Evolutionary conservation across 2,797 vertebrate genomes (phyloP).

Genomic region (Anguilla marmorata): DNA sequence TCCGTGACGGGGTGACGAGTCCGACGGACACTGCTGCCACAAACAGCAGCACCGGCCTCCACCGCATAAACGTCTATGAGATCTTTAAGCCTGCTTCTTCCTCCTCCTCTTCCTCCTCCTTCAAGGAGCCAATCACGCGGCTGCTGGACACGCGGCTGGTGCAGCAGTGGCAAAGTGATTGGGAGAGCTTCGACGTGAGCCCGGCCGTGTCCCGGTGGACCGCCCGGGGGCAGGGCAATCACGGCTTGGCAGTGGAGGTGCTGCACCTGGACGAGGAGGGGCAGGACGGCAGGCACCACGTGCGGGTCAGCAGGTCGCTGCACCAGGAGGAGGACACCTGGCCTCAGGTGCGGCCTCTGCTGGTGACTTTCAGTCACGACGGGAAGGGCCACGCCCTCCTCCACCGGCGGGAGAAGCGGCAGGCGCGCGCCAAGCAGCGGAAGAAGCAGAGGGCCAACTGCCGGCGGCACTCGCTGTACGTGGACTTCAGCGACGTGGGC

Average conservation of each 20-base stretch:
- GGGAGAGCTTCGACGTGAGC: conserved; percentile 98
- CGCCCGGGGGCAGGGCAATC: conserved; percentile 83
- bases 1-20: conserved; percentile 88
- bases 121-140: conserved; percentile 83
- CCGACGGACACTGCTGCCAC: conserved; percentile 35
- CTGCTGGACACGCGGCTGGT: conserved; percentile 96
- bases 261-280: conserved; percentile 72
- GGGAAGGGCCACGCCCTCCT: conserved; percentile 86
- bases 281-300: conserved; percentile 74
- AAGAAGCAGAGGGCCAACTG: conserved; percentile 91
- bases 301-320: conserved; percentile 95
- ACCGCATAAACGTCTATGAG: conserved; percentile 99
- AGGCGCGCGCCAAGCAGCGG: conserved; percentile 82
- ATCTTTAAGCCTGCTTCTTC: conserved; percentile 81
- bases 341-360: conserved; percentile 88
- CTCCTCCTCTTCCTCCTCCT: conserved; percentile 61
- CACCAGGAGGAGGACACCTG: conserved; percentile 87
- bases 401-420: conserved; percentile 89
- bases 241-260: conserved; percentile 95
- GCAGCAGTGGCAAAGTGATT: conserved; percentile 87
- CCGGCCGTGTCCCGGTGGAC: conserved; percentile 92
- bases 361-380: conserved; percentile 95
- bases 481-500: conserved; percentile 98
- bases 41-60: conserved; percentile 71
- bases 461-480: conserved; percentile 91